These are phyloP conservation scores for Hyles lineata DNA, from an alignment of 2,888 invertebrate genomes.

Conservation along the genomic window DNA sequence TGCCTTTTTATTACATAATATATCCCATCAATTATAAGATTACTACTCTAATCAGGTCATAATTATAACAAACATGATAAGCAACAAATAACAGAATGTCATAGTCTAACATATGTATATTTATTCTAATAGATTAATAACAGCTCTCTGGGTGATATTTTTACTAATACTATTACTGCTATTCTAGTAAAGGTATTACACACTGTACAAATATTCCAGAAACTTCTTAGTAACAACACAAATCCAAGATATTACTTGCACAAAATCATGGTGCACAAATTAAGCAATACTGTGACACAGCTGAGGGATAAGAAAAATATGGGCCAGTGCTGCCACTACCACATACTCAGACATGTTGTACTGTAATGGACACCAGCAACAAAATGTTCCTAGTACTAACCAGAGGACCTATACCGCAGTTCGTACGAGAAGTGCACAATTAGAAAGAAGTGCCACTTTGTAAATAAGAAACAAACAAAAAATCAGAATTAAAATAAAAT, in stretches of 20 bases:
- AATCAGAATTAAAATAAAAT: no score
- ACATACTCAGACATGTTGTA: no score
- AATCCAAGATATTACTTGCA: neutral
- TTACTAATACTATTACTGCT: conserved; percentile 1
- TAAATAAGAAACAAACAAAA: no score
- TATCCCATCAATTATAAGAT: neutral
- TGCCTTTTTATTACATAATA: conserved; percentile 5
- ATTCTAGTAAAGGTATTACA: neutral
- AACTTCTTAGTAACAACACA: neutral
- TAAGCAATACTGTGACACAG: neutral
- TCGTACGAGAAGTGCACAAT: no score
- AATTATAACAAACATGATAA: neutral
- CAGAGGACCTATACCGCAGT: no score
- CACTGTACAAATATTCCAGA: neutral
- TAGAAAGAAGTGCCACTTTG: no score
- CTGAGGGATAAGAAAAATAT: no score
- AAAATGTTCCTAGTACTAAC: no score
- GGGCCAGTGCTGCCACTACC: no score
- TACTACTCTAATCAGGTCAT: conserved; percentile 15
- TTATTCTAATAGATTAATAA: neutral
- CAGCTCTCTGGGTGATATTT: neutral
- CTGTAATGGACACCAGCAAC: no score
- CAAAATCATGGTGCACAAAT: neutral
- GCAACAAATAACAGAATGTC: neutral
- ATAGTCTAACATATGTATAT: neutral